Evolutionary conservation across 2,113 vertebrate species (phyloP).

Genomic region (Charadrius vociferus): DNA sequence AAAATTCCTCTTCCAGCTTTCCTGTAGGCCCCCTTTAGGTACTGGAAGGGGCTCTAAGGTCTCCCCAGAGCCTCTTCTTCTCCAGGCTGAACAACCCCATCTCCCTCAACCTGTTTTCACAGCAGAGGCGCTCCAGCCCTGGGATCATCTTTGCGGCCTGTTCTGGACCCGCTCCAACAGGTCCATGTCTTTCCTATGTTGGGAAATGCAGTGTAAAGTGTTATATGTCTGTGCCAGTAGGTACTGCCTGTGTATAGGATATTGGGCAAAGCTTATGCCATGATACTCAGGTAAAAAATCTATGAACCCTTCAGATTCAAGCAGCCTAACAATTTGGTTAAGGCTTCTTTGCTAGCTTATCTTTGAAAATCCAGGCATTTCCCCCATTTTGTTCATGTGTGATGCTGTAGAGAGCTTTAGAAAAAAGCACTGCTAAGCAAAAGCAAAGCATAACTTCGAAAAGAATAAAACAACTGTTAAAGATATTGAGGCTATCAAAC

Average conservation of each 20-base stretch:
- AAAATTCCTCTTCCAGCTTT: too few relatives aligned
- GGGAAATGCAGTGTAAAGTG: background rate
- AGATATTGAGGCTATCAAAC: background rate
- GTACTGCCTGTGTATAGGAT: background rate
- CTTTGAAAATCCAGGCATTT: fast-evolving
- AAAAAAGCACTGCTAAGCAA: background rate
- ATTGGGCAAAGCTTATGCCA: background rate
- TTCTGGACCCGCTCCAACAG: too few relatives aligned
- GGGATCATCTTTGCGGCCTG: too few relatives aligned
- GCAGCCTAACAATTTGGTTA: background rate
- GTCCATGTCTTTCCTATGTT: too few relatives aligned
- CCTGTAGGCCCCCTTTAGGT: too few relatives aligned
- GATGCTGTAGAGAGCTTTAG: background rate
- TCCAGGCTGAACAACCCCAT: too few relatives aligned
- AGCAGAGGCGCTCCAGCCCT: too few relatives aligned
- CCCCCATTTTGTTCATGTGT: background rate
- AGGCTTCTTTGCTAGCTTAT: background rate
- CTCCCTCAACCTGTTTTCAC: too few relatives aligned
- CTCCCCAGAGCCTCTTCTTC: too few relatives aligned
- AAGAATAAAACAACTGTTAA: background rate
- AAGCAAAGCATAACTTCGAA: background rate
- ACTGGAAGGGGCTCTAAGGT: too few relatives aligned
- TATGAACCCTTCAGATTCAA: background rate
- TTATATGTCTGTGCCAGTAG: background rate
- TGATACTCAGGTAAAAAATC: background rate